Base-by-base conservation (phyloP, 2,797 vertebrate genomes). In the Fistularia tabacaria region DNA sequence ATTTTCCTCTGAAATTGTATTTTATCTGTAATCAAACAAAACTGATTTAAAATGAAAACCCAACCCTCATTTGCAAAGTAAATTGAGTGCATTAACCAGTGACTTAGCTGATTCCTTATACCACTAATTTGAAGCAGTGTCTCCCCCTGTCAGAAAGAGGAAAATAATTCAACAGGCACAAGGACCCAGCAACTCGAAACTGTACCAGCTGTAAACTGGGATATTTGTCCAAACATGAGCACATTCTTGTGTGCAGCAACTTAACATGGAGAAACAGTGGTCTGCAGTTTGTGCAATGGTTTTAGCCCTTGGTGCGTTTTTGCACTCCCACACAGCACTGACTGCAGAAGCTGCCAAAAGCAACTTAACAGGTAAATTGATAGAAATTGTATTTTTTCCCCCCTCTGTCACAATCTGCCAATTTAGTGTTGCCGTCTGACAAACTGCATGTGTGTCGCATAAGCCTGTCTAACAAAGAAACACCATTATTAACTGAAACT, bases 201-300 rank as follows among this genome's bases (percentile, higher is more conserved):
- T 42, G 44, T 4, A 42, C 49, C 55, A 11, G 40, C 48, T 39
- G 11, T 57, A 73, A 54, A 46, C 66, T 64, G 46, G 38, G 50
- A 62, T 58, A 64, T 70, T 62, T 73, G 54, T 65, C 43, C 74
- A 51, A 53, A 70, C 59, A 66, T 39, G 36, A 66, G 53, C 12
- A 62, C 73, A 78, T 65, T 79, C 57, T 62, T 77, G 64, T 45
- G 57, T 45, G 42, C 36, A 51, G 25, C 44, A 63, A 54, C 43
- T 66, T 13, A 74, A 58, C 62, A 82, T 85, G 79, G 77, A 79
- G 64, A 88, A 73, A 73, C 67, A 51, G 48, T 49, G 67, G 39
- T 57, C 39, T 6, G 36, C 45, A 13, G 58, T 74, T 7, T 83
- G 64, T 65, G 56, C 66, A 41, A 11, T 84, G 46, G 8, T 78